Evolutionary conservation across 2,797 vertebrate species (phyloP).

Genomic region (Enteromius fasciolatus): DNA sequence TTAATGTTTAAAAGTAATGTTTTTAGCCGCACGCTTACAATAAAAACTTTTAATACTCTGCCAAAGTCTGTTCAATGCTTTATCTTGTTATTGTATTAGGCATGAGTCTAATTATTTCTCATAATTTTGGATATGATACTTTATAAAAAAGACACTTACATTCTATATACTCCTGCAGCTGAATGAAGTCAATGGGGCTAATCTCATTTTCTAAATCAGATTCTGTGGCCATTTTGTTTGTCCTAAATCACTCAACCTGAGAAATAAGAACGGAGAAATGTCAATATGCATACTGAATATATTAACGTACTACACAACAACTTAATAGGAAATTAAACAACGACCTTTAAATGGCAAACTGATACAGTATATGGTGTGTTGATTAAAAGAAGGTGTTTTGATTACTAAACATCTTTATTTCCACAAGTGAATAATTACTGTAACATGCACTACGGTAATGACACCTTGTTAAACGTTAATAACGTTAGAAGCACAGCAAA

Average conservation of each 20-base stretch:
- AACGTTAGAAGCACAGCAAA: not conserved
- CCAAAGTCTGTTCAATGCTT: not conserved
- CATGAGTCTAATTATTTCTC: not conserved
- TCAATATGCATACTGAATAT: not conserved
- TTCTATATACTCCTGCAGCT: slow-evolving; percentile 90
- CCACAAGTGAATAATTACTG: not conserved
- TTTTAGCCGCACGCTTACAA: too few species aligned
- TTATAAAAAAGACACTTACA: slow-evolving; percentile 74
- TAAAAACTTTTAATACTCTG: not conserved
- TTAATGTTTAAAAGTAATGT: too few species aligned
- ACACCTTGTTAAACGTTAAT: not conserved
- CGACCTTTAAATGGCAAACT: not conserved
- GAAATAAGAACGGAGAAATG: not conserved
- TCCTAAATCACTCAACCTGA: slow-evolving; percentile 9
- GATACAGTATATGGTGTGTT: not conserved
- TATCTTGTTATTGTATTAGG: not conserved
- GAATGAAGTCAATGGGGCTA: slow-evolving; percentile 87
- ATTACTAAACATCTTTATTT: not conserved
- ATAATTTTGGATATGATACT: not conserved
- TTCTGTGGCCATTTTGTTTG: slow-evolving; percentile 67
- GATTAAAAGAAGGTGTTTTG: not conserved
- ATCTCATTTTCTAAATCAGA: slow-evolving; percentile 72
- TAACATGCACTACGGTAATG: not conserved
- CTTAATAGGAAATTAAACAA: not conserved
- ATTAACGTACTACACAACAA: not conserved